Percentiles rank a stretch among this genome's conserved stretches.
phyloP scores from a whole-genome alignment of 2,888 invertebrate genomes.

The Penaeus monodon region DNA sequence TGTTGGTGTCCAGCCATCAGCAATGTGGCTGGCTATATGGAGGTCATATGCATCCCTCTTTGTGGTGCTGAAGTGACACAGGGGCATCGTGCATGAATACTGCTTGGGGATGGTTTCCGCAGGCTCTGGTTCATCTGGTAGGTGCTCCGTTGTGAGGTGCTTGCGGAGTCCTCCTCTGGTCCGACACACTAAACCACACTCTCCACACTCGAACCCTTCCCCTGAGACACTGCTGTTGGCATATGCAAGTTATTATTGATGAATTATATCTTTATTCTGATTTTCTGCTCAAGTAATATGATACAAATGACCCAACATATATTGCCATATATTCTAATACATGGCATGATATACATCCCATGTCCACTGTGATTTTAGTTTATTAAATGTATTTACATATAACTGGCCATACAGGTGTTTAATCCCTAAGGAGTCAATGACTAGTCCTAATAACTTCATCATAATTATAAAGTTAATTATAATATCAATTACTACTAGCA shows the following conservation, averaged over 20 bases:
- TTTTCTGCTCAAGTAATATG: no score
- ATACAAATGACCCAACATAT: no score
- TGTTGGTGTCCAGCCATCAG: constrained; percentile 71
- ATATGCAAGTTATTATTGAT: not conserved
- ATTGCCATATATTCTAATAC: no score
- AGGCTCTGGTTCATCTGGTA: constrained; percentile 66
- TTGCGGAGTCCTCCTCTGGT: constrained; percentile 71
- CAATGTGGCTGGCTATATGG: constrained; percentile 71
- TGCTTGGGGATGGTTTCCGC: constrained; percentile 67
- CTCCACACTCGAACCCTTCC: constrained; percentile 70
- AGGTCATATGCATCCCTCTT: constrained; percentile 71
- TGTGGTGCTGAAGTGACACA: constrained; percentile 69
- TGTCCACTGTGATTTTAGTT: no score
- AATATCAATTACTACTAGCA: no score
- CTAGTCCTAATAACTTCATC: no score
- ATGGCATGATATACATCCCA: no score
- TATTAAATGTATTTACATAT: no score
- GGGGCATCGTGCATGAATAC: constrained; percentile 68
- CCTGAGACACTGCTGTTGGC: constrained; percentile 34
- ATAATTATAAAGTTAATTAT: no score
- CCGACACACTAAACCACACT: constrained; percentile 70
- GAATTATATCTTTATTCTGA: not conserved
- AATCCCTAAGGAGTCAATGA: no score
- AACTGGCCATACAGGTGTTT: no score
- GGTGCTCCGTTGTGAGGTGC: constrained; percentile 70